phyloP scores from a whole-genome alignment of 2,797 vertebrate genomes.

The Emydoidea blandingii region DNA sequence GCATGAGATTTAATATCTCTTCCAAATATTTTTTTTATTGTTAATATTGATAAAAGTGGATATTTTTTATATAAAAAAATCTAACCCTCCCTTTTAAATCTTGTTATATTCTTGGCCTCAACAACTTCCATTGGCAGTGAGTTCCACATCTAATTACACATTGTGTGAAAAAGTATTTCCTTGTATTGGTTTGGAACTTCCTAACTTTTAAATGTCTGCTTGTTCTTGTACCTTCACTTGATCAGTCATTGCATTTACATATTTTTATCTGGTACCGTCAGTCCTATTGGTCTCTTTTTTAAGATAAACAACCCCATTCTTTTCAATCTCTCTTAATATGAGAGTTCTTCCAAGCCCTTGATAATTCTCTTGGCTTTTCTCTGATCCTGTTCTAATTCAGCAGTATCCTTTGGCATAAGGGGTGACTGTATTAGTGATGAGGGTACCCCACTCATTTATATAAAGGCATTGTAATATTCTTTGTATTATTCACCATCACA shows the following conservation, averaged over 20 bases:
- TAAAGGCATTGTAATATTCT: slow-evolving; percentile 30
- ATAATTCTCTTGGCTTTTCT: not conserved
- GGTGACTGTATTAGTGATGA: not conserved
- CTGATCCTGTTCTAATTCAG: not conserved
- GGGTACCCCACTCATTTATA: not conserved
- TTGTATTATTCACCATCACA: not conserved
- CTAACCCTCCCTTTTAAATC: not conserved
- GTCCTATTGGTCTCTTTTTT: no score
- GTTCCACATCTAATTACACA: not conserved
- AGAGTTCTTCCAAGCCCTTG: not conserved
- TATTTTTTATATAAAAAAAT: not conserved
- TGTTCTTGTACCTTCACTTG: not conserved
- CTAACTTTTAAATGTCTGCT: not conserved
- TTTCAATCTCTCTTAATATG: not conserved
- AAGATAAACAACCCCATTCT: no score
- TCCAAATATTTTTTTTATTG: not conserved
- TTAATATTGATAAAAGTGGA: not conserved
- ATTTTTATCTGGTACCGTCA: not conserved
- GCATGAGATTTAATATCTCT: not conserved
- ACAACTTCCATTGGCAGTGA: not conserved
- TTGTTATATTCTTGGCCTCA: not conserved
- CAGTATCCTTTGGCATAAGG: slow-evolving; percentile 10
- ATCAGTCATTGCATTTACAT: not conserved
- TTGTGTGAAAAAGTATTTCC: not conserved
- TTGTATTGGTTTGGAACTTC: not conserved